Conservation (phyloP, 1,140 invertebrate genomes). For the Drosophila baimaii region DNA sequence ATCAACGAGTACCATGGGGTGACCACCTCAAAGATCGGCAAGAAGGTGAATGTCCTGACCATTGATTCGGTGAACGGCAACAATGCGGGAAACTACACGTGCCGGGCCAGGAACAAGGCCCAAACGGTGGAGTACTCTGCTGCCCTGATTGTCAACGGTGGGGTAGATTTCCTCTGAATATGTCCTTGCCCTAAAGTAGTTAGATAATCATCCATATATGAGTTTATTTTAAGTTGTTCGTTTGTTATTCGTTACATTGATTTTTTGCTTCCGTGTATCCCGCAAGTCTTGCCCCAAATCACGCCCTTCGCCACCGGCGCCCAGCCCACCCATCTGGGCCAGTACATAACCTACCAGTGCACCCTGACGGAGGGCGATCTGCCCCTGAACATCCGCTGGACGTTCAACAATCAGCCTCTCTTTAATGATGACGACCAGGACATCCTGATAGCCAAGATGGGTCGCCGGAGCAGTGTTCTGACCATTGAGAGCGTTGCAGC, state of each 20-base stretch:
- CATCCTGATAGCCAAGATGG: constrained; percentile 85
- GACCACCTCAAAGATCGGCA: constrained; percentile 89
- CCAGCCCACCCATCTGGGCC: constrained; percentile 87
- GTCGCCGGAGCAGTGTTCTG: constrained; percentile 87
- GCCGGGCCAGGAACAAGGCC: constrained; percentile 90
- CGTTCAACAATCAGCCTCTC: constrained; percentile 87
- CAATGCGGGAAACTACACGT: constrained; percentile 91
- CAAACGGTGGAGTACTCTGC: constrained; percentile 89
- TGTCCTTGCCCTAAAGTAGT: constrained; percentile 19
- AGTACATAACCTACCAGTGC: constrained; percentile 87
- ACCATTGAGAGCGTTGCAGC: constrained; percentile 90
- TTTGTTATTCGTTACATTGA: constrained; percentile 3
- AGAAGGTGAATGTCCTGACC: constrained; percentile 90
- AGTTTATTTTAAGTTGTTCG: constrained; percentile 29
- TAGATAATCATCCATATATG: constrained; percentile 4
- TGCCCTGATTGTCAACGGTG: constrained; percentile 91
- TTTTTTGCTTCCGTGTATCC: constrained; percentile 17
- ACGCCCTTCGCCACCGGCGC: constrained; percentile 87
- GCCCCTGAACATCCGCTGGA: constrained; percentile 92
- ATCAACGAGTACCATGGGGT: constrained; percentile 88
- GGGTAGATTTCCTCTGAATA: constrained; percentile 47
- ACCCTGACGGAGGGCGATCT: constrained; percentile 91
- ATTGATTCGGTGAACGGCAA: constrained; percentile 90
- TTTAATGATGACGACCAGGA: constrained; percentile 83
- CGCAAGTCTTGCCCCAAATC: constrained; percentile 87